Percentiles rank a stretch among this genome's conserved stretches.
These are phyloP conservation scores for Umimayanthus chanpuru DNA, from an alignment of 92 coral and sea anemone species.

Conservation along the genomic window DNA sequence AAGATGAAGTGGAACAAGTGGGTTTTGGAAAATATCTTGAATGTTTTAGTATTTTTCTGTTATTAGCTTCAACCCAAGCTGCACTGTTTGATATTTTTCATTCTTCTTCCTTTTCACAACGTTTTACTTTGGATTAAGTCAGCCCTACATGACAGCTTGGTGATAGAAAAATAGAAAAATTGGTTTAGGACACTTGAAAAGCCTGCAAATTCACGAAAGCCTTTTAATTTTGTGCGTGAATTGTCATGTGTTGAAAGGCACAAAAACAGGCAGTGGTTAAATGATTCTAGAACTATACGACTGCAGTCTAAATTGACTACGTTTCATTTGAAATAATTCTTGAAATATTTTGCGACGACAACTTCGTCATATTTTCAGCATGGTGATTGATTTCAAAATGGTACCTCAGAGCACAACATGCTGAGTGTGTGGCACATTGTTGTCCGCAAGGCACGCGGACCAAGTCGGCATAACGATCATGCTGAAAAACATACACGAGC, in stretches of 20 bases:
- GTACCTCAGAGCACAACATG: not conserved
- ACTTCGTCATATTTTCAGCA: not conserved
- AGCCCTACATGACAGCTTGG: not conserved
- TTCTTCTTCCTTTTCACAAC: not conserved
- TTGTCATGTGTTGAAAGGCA: slow-evolving; percentile 1
- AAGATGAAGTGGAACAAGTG: not conserved
- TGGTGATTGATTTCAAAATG: slow-evolving; percentile 22
- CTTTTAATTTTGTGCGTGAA: slow-evolving; percentile 1
- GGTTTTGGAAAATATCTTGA: not conserved
- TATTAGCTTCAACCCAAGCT: not conserved
- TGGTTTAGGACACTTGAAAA: not conserved
- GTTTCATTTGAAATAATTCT: not conserved
- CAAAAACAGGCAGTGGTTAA: not conserved
- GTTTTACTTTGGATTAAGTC: not conserved
- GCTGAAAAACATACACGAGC: not conserved
- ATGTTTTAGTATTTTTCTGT: not conserved
- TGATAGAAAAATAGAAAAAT: not conserved
- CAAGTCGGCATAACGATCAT: not conserved
- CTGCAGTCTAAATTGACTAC: not conserved
- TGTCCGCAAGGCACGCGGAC: not conserved
- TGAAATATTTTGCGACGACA: slow-evolving; percentile 21
- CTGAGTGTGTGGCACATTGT: not conserved
- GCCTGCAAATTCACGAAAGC: not conserved
- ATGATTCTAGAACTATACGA: not conserved
- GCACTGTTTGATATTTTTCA: not conserved